Evolutionary conservation across 2,113 vertebrate genomes (phyloP), one percentile per base, ranked within the genome.

Genomic region (Grantiella picta): DNA sequence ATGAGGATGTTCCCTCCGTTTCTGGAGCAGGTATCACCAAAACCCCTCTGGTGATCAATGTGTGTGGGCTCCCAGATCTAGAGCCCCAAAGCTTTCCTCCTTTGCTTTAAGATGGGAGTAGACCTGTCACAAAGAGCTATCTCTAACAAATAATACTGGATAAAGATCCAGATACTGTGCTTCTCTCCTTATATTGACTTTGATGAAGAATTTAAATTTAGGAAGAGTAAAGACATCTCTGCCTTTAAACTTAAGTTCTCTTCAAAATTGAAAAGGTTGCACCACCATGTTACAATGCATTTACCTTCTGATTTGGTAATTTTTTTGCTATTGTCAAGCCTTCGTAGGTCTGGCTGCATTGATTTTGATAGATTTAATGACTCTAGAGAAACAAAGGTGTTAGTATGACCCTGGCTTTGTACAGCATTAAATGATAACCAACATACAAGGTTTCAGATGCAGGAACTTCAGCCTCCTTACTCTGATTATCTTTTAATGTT

Each of bases 301-400:
- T 81, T 75, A 36, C 19, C 18, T 93, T 12, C 44, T 19, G 50
- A 9, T 56, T 49, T 38, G 21, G 14, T 25, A 0, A 5, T 68
- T 36, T 84, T 53, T 80, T 82, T 38, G 1, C 21, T 82, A 7
- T 68, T 76, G 20, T 59, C 45, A 64, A 92, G 16, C 2, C 86
- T 88, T 64, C 83, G 33, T 69, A 86, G 7, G 18, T 40, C 77
- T 89, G 38, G 12, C 12, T 63, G 22, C 27, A 52, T 33, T 66
- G 52, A 27, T 82, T 92, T 89, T 73, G 72, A 53, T 45, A 50
- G 59, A 83, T 69, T 69, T 52, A 77, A 77, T 91, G 15, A 40
- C 28, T 28, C 14, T 6, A 61, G 31, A 86, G n/a, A 33, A 81
- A 69, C 72, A 78, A 77, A 89, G 28, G 15, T 42, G 13, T 64